Conservation (phyloP, 2,797 vertebrate species). For the Phyllotis vaccarum region DNA sequence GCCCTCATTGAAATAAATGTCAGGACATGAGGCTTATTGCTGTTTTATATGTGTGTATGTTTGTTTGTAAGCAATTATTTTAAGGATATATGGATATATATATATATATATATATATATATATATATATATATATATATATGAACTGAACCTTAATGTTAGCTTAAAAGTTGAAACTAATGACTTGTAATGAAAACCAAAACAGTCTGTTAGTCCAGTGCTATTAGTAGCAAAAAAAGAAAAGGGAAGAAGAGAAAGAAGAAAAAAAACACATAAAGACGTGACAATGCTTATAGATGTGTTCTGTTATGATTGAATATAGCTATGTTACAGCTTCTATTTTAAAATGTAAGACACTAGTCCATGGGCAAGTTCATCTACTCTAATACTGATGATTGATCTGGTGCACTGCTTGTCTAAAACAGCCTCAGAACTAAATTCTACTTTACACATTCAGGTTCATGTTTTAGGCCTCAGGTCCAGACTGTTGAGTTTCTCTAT, state of each 20-base stretch:
- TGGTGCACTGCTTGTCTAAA: not conserved
- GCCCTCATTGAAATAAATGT: not conserved
- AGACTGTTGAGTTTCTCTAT: not conserved
- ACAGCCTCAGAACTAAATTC: not conserved
- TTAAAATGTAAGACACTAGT: not conserved
- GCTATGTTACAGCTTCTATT: not conserved
- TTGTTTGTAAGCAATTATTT: not conserved
- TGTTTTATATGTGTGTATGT: not conserved
- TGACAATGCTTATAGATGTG: not conserved
- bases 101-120: too few relatives aligned
- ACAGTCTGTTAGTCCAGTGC: not conserved
- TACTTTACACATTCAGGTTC: not conserved
- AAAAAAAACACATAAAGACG: not conserved
- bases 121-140: too few relatives aligned
- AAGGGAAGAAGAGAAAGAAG: accelerated
- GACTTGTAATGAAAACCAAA: not conserved
- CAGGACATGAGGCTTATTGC: not conserved
- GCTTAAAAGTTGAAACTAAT: slow-evolving; percentile 20
- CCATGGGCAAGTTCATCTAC: not conserved
- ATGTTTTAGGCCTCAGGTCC: not conserved
- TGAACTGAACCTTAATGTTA: not conserved
- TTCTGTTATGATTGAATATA: not conserved
- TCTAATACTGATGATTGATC: not conserved
- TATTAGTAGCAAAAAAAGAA: not conserved
- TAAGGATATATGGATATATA: too few relatives aligned